Conservation (phyloP, 1,140 invertebrate genomes). For the Bombus polaris region DNA sequence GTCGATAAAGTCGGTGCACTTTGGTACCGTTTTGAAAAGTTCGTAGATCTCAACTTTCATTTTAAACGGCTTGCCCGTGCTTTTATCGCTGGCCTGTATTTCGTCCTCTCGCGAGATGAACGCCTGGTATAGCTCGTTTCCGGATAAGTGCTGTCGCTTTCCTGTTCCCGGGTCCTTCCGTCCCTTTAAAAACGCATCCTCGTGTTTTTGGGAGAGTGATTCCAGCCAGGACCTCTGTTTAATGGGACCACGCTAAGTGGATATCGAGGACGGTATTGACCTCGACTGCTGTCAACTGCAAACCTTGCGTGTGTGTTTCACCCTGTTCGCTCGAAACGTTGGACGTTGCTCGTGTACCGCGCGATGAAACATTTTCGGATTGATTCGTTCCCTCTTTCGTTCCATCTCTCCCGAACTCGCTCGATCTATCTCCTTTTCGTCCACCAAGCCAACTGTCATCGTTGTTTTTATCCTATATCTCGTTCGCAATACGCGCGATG, state of each 20-base stretch:
- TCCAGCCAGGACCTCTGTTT: too few relatives aligned
- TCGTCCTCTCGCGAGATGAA: conserved; percentile 34
- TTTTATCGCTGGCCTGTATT: conserved; percentile 56
- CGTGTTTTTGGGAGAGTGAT: conserved; percentile 14
- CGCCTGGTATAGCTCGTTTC: conserved; percentile 52
- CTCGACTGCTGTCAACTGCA: conserved; percentile 5
- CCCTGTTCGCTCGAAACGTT: background rate
- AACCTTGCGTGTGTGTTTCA: background rate
- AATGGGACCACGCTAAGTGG: conserved; percentile 20
- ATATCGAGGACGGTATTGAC: conserved; percentile 28
- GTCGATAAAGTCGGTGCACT: too few relatives aligned
- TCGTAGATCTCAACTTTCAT: conserved; percentile 32
- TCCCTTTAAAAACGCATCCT: background rate
- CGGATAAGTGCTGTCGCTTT: conserved; percentile 32
- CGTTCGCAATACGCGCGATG: background rate
- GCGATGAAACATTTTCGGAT: conserved; percentile 15
- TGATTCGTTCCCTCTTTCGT: conserved; percentile 2
- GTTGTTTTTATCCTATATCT: too few relatives aligned
- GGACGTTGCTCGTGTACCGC: background rate
- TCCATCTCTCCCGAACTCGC: background rate
- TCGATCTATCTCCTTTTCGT: background rate
- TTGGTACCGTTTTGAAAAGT: too few relatives aligned
- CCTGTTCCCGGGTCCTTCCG: background rate
- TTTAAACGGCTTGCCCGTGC: conserved; percentile 64
- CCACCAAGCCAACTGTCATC: background rate